Percentiles rank a stretch among this genome's conserved stretches.
These are phyloP conservation scores for Micronycteris hirsuta DNA, from an alignment of 2,113 vertebrate genomes.

Conservation along the genomic window DNA sequence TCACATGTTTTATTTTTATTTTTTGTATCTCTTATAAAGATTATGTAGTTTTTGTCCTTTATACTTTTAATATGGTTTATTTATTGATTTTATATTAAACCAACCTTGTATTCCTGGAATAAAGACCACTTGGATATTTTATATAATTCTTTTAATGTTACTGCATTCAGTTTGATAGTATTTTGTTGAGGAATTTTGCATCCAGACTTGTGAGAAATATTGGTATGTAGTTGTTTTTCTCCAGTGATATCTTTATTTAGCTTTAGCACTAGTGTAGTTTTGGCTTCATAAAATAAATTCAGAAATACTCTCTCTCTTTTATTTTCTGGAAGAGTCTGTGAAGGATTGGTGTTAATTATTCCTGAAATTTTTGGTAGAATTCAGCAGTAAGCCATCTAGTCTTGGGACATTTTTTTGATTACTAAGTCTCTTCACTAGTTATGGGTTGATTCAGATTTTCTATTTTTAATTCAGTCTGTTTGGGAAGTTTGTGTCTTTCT, in stretches of 20 bases:
- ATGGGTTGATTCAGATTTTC: not conserved
- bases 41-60: not conserved
- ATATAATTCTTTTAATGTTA: not conserved
- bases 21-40: not conserved
- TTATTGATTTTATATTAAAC: not conserved
- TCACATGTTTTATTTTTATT: not conserved
- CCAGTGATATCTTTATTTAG: not conserved
- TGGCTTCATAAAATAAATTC: not conserved
- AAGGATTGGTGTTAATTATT: not conserved
- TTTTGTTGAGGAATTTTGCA: not conserved
- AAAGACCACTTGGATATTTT: not conserved
- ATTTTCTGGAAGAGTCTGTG: not conserved
- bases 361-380: not conserved
- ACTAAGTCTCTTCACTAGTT: not conserved
- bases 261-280: not conserved
- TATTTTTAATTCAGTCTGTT: not conserved
- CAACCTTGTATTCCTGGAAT: not conserved
- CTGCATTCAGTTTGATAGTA: not conserved
- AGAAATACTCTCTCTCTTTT: not conserved
- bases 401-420: not conserved
- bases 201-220: not conserved
- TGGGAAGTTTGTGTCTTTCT: not conserved
- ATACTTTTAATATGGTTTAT: not conserved
- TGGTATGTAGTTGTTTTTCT: not conserved
- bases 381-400: not conserved